Conservation (phyloP, 2,113 vertebrate genomes). For the Serilophus lunatus region DNA sequence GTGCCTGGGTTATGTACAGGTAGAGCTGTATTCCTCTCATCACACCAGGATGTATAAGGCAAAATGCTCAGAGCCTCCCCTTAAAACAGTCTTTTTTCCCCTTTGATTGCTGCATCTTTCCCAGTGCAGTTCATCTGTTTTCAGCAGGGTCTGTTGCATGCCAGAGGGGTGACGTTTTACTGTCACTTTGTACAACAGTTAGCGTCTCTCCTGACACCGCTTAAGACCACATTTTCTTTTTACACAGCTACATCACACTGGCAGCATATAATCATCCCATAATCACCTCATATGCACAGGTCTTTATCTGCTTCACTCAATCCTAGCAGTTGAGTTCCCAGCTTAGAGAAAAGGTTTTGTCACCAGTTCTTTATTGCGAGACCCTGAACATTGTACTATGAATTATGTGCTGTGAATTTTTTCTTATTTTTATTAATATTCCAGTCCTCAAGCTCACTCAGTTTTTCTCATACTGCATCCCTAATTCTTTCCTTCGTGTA, state of each 20-base stretch:
- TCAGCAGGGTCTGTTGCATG: background rate
- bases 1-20: fast-evolving
- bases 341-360: background rate
- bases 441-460: background rate
- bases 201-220: background rate
- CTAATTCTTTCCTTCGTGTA: background rate
- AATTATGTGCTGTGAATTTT: background rate
- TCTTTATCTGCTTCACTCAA: background rate
- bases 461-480: background rate
- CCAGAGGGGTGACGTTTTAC: background rate
- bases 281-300: background rate
- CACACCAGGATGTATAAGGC: background rate
- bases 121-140: background rate
- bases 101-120: background rate
- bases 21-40: fast-evolving
- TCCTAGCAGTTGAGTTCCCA: background rate
- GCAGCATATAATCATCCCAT: slow-evolving; percentile 20
- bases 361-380: background rate
- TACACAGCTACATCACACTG: background rate
- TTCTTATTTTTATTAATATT: background rate
- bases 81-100: background rate
- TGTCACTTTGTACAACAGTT: background rate
- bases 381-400: background rate
- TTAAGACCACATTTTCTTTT: slow-evolving; percentile 4
- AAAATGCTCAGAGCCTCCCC: background rate